phyloP scores from a whole-genome alignment of 2,797 vertebrate genomes.

The Rhabdophis nuchalis region DNA sequence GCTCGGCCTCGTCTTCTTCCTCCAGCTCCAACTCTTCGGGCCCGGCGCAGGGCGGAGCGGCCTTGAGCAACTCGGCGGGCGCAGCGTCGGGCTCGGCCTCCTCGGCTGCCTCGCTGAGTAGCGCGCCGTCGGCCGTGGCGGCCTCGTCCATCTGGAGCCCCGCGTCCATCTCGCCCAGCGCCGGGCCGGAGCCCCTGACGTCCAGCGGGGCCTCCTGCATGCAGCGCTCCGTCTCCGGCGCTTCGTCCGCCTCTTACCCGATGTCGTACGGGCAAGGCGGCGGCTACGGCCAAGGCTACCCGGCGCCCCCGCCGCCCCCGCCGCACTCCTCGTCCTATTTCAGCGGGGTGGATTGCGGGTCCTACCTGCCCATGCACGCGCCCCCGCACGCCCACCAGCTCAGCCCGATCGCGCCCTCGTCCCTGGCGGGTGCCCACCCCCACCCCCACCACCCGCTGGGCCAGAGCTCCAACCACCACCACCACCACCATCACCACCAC shows the following conservation, averaged over 20 bases:
- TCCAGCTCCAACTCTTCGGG: slow-evolving; percentile 77
- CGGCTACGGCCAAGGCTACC: slow-evolving; percentile 90
- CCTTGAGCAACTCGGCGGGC: slow-evolving; percentile 55
- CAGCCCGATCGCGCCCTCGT: slow-evolving; percentile 91
- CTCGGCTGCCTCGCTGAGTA: slow-evolving; percentile 57
- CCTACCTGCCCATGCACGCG: slow-evolving; percentile 96
- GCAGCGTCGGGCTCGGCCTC: neutral
- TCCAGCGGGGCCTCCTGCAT: slow-evolving; percentile 86
- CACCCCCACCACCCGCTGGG: slow-evolving; percentile 87
- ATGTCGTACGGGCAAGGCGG: slow-evolving; percentile 93
- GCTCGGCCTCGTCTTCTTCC: slow-evolving; percentile 86
- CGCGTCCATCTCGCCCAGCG: slow-evolving; percentile 89
- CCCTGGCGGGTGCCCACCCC: slow-evolving; percentile 79
- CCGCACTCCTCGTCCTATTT: slow-evolving; percentile 93
- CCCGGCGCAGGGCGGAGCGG: slow-evolving; percentile 51
- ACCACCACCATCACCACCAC: slow-evolving; percentile 90
- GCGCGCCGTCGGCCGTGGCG: slow-evolving; percentile 60
- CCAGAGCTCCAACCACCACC: slow-evolving; percentile 87
- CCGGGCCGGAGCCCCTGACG: slow-evolving; percentile 83
- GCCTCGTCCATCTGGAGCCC: slow-evolving; percentile 98
- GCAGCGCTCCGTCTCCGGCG: slow-evolving; percentile 80
- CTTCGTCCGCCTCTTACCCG: slow-evolving; percentile 85
- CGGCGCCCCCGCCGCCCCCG: slow-evolving; percentile 83
- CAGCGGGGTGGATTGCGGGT: slow-evolving; percentile 92
- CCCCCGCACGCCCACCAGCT: slow-evolving; percentile 91